Evolutionary conservation across 2,113 vertebrate genomes (phyloP).

Genomic region (Tachysurus fulvidraco): DNA sequence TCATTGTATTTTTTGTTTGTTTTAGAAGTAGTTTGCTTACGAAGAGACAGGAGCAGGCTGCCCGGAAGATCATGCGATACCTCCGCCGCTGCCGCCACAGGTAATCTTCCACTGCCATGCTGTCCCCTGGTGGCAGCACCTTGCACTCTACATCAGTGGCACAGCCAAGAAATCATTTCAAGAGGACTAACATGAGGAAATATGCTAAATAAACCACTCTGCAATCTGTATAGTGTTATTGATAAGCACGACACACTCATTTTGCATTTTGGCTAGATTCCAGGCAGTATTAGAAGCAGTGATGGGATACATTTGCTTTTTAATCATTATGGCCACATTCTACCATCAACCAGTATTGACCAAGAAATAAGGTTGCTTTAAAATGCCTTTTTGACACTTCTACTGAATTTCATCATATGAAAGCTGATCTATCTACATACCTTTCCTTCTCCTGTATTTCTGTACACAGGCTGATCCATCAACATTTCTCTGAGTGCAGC

Average conservation of each 20-base stretch:
- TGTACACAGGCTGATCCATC: neutral
- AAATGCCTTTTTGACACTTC: neutral
- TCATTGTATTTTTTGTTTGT: slow-evolving; percentile 51
- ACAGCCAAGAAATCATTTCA: neutral
- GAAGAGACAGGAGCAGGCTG: slow-evolving; percentile 99
- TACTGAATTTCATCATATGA: neutral
- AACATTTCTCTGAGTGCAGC: neutral
- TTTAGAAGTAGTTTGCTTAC: slow-evolving; percentile 93
- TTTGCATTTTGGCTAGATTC: neutral
- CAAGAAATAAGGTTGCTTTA: neutral
- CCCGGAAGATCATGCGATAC: slow-evolving; percentile 99
- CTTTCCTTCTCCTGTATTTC: neutral
- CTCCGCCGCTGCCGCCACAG: slow-evolving; percentile 98
- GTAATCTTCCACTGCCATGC: slow-evolving; percentile 66
- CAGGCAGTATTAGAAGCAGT: neutral
- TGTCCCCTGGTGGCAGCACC: slow-evolving; percentile 32
- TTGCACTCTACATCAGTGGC: neutral
- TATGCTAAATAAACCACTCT: neutral
- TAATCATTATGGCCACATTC: neutral
- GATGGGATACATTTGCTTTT: neutral
- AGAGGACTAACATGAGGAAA: no score
- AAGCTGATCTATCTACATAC: neutral
- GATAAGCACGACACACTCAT: neutral
- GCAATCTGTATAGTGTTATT: neutral
- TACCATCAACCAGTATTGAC: neutral